These are phyloP conservation scores for Embidobia sp. DNA, from an alignment of 2,888 invertebrate genomes.

Conservation along the genomic window DNA sequence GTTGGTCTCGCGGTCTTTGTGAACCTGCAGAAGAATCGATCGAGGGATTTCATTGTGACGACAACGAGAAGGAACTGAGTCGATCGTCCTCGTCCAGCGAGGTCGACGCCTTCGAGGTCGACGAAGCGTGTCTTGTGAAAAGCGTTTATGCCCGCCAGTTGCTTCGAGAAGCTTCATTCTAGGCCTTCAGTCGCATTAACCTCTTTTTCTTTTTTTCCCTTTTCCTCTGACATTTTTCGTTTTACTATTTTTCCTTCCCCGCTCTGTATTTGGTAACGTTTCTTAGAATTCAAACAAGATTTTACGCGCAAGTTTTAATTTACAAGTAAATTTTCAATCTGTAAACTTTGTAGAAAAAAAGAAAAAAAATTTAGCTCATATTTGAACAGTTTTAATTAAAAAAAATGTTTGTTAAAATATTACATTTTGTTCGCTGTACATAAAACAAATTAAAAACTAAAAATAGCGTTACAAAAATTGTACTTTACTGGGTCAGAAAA, in stretches of 20 bases:
- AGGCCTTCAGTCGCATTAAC: slow-evolving; percentile 15
- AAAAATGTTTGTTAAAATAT: too few species aligned
- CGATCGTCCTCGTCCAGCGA: slow-evolving; percentile 64
- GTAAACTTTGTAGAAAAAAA: too few species aligned
- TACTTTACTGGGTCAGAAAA: neutral
- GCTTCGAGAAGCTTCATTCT: slow-evolving; percentile 40
- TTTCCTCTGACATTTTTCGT: neutral
- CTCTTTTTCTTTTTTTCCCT: slow-evolving; percentile 1
- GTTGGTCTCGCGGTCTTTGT: slow-evolving; percentile 11
- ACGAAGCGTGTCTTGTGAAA: slow-evolving; percentile 68
- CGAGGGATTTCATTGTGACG: slow-evolving; percentile 48
- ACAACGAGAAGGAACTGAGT: slow-evolving; percentile 58
- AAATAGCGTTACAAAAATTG: too few species aligned
- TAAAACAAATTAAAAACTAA: too few species aligned
- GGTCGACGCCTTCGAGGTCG: slow-evolving; percentile 71
- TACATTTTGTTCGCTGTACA: too few species aligned
- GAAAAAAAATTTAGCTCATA: too few species aligned
- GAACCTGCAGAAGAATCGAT: slow-evolving; percentile 26
- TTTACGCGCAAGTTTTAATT: too few species aligned
- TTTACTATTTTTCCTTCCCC: neutral
- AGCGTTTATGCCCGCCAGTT: slow-evolving; percentile 47
- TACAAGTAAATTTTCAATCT: too few species aligned
- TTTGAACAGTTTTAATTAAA: too few species aligned
- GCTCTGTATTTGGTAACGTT: too few species aligned
- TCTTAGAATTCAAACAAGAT: too few species aligned